Conservation (phyloP, 2,888 invertebrate species). For the Gymnocheta viridis region DNA sequence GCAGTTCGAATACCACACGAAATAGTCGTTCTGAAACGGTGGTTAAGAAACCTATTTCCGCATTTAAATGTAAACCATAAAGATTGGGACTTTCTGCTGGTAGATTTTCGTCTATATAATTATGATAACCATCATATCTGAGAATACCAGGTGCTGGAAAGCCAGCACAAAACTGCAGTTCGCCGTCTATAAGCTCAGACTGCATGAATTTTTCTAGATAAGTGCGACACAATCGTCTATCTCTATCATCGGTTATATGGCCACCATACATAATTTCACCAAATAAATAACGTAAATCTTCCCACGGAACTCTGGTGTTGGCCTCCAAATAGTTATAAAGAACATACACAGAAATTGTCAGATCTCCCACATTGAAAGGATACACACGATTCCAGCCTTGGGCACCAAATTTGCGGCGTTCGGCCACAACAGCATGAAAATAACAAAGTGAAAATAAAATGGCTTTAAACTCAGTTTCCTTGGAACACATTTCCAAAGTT, state of each 20-base stretch:
- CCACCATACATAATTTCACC: constrained; percentile 99
- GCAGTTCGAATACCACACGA: constrained; percentile 93
- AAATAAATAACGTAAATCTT: constrained; percentile 95
- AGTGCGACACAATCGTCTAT: constrained; percentile 92
- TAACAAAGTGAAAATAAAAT: constrained; percentile 95
- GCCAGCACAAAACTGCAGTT: constrained; percentile 90
- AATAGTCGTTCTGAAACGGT: constrained; percentile 93
- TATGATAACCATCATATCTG: constrained; percentile 93
- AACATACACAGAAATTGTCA: constrained; percentile 96
- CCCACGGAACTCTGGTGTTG: constrained; percentile 94
- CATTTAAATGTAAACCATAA: constrained; percentile 96
- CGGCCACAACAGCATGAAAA: constrained; percentile 96
- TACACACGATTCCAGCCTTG: constrained; percentile 84
- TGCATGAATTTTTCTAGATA: constrained; percentile 94
- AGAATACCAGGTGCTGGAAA: constrained; percentile 94
- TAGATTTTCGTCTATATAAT: constrained; percentile 92
- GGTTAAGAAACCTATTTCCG: constrained; percentile 96
- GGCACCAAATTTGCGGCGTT: constrained; percentile 90
- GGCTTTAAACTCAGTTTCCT: constrained; percentile 96
- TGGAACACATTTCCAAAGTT: constrained; percentile 94
- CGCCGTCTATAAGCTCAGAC: constrained; percentile 93
- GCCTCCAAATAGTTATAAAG: constrained; percentile 95
- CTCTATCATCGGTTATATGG: constrained; percentile 98
- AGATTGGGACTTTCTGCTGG: constrained; percentile 94
- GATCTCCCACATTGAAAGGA: constrained; percentile 92